Conservation (phyloP, 2,797 vertebrate genomes). For the Ara ararauna region DNA sequence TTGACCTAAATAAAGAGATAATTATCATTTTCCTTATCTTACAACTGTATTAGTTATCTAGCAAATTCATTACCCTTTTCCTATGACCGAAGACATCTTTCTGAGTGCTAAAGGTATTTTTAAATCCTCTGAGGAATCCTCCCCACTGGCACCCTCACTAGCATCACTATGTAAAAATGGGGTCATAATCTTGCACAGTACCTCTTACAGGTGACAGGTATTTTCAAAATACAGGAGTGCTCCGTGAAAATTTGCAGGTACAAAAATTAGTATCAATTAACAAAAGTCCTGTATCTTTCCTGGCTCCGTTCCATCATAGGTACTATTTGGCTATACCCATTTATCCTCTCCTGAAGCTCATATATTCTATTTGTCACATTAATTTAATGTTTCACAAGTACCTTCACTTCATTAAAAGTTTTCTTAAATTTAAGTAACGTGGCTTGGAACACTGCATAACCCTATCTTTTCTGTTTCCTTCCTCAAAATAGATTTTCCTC, state of each 20-base stretch:
- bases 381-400: not conserved
- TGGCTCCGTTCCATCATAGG: not conserved
- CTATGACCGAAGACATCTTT: not conserved
- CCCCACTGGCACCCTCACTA: not conserved
- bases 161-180: not conserved
- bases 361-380: not conserved
- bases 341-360: not conserved
- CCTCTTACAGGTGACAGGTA: not conserved
- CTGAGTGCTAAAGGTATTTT: not conserved
- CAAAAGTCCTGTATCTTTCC: not conserved
- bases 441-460: not conserved
- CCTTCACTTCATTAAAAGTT: not conserved
- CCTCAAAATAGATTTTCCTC: not conserved
- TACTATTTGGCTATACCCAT: not conserved
- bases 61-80: not conserved
- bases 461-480: not conserved
- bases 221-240: not conserved
- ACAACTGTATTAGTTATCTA: not conserved
- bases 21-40: not conserved
- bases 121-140: not conserved
- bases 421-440: not conserved
- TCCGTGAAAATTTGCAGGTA: not conserved
- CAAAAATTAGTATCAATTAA: not conserved
- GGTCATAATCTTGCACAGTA: not conserved
- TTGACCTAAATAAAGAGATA: not conserved